These are phyloP conservation scores for Xestia rhomboidea DNA, from an alignment of 2,888 invertebrate genomes.

Conservation along the genomic window DNA sequence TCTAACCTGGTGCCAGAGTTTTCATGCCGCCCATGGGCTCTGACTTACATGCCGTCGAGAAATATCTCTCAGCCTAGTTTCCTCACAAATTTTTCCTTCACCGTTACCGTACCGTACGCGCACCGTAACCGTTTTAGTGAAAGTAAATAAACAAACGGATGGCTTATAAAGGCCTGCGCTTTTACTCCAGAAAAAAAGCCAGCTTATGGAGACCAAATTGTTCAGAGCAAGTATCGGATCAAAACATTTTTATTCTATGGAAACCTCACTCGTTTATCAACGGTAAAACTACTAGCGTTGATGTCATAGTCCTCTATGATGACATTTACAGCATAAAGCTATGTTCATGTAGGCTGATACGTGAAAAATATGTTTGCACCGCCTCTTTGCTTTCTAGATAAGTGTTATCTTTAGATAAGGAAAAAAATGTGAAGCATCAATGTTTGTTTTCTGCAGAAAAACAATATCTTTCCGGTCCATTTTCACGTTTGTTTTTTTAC, in stretches of 20 bases:
- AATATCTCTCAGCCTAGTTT: too few species aligned
- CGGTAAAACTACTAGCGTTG: slow-evolving; percentile 14
- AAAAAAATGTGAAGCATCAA: not conserved
- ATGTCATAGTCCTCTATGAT: slow-evolving; percentile 24
- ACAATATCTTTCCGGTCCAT: not conserved
- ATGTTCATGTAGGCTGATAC: not conserved
- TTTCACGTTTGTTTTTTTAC: not conserved
- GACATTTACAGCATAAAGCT: not conserved
- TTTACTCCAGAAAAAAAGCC: not conserved
- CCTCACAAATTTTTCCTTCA: too few species aligned
- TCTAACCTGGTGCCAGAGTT: too few species aligned
- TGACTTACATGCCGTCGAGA: too few species aligned
- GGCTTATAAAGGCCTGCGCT: not conserved
- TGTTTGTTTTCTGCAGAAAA: slow-evolving; percentile 24
- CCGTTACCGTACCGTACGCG: too few species aligned
- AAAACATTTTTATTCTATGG: slow-evolving; percentile 3
- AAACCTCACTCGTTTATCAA: not conserved
- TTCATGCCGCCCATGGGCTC: too few species aligned
- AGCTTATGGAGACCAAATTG: not conserved
- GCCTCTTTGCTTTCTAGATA: slow-evolving; percentile 26
- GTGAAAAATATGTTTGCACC: slow-evolving; percentile 13
- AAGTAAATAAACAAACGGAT: not conserved
- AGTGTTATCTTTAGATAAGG: slow-evolving; percentile 28
- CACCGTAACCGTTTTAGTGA: too few species aligned
- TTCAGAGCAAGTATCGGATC: not conserved